Evolutionary conservation across 1,140 invertebrate genomes (phyloP).

Genomic region (Magallana gigas): DNA sequence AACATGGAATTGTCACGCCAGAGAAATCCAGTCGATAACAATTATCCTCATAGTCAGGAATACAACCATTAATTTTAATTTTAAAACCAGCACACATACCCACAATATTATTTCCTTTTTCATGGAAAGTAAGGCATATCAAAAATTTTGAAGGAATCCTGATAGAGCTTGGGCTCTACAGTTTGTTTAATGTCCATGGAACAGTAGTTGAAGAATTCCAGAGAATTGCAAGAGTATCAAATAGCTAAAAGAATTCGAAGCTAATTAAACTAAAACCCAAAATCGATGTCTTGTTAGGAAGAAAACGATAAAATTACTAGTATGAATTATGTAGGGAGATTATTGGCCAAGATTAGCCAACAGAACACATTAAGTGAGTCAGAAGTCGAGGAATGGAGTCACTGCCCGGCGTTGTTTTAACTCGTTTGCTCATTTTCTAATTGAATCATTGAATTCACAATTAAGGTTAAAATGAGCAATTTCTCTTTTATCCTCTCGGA

Average conservation of each 20-base stretch:
- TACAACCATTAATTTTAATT: too few relatives aligned
- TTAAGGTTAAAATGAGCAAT: constrained; percentile 35
- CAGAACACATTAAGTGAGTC: constrained; percentile 26
- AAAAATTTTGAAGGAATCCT: too few relatives aligned
- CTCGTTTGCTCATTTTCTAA: constrained; percentile 32
- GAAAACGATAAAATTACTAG: constrained; percentile 27
- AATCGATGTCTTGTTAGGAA: constrained; percentile 10
- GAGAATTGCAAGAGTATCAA: constrained; percentile 9
- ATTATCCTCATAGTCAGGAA: too few relatives aligned
- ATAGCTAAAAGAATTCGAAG: constrained; percentile 10
- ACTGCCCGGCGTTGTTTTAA: background rate
- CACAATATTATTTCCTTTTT: too few relatives aligned
- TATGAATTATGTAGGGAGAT: constrained; percentile 24
- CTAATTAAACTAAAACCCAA: constrained; percentile 14
- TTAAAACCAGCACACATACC: too few relatives aligned
- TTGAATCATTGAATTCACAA: constrained; percentile 31
- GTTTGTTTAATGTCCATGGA: background rate
- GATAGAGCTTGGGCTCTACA: too few relatives aligned
- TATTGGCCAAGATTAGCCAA: constrained; percentile 19
- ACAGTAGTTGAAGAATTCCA: background rate
- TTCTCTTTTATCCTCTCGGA: constrained; percentile 14
- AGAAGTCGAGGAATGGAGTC: background rate
- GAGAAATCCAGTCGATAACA: too few relatives aligned
- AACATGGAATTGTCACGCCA: too few relatives aligned
- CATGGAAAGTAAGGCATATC: too few relatives aligned